These are phyloP conservation scores for Pao palembangensis DNA, from an alignment of 2,113 vertebrate genomes.

Conservation along the genomic window DNA sequence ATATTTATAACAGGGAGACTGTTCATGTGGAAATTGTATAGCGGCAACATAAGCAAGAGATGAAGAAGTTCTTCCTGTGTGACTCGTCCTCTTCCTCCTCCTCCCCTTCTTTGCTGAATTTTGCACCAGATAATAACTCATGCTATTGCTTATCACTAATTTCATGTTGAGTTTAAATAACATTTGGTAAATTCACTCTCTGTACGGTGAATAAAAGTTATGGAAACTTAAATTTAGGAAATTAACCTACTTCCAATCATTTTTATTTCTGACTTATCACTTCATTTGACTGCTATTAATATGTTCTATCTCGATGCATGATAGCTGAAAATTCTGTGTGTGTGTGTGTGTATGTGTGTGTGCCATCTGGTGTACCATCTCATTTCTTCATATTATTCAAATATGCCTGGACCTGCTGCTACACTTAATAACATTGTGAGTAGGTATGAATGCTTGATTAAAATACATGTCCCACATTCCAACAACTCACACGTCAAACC, in stretches of 20 bases:
- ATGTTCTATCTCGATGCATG: slow-evolving; percentile 36
- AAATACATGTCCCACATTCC: slow-evolving; percentile 52
- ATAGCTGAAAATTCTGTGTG: slow-evolving; percentile 38
- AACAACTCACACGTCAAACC: slow-evolving; percentile 23
- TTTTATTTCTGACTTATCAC: slow-evolving; percentile 20
- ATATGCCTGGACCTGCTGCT: slow-evolving; percentile 65
- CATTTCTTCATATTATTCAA: slow-evolving; percentile 67
- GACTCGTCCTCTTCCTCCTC: not conserved
- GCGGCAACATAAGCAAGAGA: slow-evolving; percentile 39
- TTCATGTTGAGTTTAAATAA: not conserved
- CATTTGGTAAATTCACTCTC: not conserved
- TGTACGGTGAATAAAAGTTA: slow-evolving; percentile 6
- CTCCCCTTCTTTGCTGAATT: not conserved
- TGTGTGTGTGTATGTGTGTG: slow-evolving; percentile 6
- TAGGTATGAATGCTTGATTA: slow-evolving; percentile 60
- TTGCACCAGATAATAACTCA: not conserved
- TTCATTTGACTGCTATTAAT: slow-evolving; percentile 20
- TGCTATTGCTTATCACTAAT: not conserved
- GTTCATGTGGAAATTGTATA: slow-evolving; percentile 70
- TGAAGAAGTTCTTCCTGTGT: slow-evolving; percentile 5
- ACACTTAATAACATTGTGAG: slow-evolving; percentile 57
- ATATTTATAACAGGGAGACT: slow-evolving; percentile 76
- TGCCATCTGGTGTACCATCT: slow-evolving; percentile 60
- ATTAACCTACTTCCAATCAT: slow-evolving; percentile 22
- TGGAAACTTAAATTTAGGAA: slow-evolving; percentile 14